Base-by-base conservation (phyloP, 2,113 vertebrate species). In the Trinectes maculatus region DNA sequence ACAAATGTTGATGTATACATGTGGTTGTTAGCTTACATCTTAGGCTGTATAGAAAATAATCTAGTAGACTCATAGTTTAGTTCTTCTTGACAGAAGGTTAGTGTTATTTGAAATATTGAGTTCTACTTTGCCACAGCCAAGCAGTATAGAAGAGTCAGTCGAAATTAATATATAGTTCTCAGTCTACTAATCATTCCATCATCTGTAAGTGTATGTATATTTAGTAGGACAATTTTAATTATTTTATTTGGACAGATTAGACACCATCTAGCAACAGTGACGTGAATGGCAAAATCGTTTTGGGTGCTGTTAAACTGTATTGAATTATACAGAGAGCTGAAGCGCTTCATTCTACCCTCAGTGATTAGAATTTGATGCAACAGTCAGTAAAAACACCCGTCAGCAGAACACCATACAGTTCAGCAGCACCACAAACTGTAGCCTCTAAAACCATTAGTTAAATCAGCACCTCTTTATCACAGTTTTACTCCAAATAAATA, bases 1-100 rank as follows among this genome's bases (percentile, higher is more conserved):
- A 85, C 71, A 86, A 68, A 67, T 83, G 74, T 81, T 82, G 31
- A 62, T 79, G 37, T 76, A 37, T 80, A 34, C 74, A 18, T 86
- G 67, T 87, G 63, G 62, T 82, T 48, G 16, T 65, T 86, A 78
- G 83, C 39, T 39, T 49, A 44, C 24, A 47, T 71, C 22, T 67
- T 43, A 75, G 34, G 31, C 29, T 56, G 11, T 37, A 19, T 26
- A 39, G 33, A 71, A n/a, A 71, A 4, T 43, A 85, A 74, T 43
- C 18, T 69, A 12, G 24, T 46, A 65, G 44, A 36, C 54, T n/a
- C 73, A 79, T 69, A 15, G 9, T 65, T 24, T 33, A 78, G 37
- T 37, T 47, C 19, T 25, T 16, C 21, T 43, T n/a, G 16, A 24
- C 11, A 42, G 28, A 53, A 67, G 12, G 19, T 6, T 13, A 49